A percentile compares a stretch with the other conserved stretches of the same genome.
Conservation (phyloP, 2,113 vertebrate genomes). For the Perca fluviatilis region DNA sequence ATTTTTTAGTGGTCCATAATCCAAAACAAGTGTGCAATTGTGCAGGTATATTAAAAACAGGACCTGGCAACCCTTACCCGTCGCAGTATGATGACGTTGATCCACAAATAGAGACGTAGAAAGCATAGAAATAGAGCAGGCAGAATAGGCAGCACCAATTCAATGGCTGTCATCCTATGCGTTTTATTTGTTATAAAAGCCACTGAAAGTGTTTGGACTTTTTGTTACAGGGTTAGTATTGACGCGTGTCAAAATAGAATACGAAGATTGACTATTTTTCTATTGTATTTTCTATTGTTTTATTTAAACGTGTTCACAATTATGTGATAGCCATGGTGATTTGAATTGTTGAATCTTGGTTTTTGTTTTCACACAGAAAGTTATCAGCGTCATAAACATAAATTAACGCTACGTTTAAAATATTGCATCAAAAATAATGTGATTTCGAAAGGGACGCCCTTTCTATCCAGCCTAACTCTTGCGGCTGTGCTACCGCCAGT, state of each 20-base stretch:
- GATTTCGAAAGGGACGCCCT: background rate
- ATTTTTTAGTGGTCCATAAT: background rate
- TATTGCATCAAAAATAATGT: background rate
- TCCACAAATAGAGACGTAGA: conserved; percentile 10
- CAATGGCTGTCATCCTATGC: background rate
- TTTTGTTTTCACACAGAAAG: background rate
- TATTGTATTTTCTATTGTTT: background rate
- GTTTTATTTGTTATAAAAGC: background rate
- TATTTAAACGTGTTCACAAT: background rate
- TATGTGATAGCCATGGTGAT: background rate
- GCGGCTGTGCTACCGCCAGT: background rate
- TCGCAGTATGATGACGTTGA: conserved; percentile 47
- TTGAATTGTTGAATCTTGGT: background rate
- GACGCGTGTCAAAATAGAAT: background rate
- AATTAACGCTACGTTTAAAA: background rate
- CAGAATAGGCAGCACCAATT: background rate
- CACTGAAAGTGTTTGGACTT: background rate
- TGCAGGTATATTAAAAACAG: background rate
- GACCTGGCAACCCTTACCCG: conserved; percentile 52
- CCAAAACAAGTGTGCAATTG: background rate
- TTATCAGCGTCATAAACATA: background rate
- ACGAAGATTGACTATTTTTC: background rate
- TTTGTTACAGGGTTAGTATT: background rate
- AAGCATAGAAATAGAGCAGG: conserved; percentile 16
- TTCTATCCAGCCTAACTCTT: conserved; percentile 16